Conservation (phyloP, 2,113 vertebrate species). For the Felis catus region DNA sequence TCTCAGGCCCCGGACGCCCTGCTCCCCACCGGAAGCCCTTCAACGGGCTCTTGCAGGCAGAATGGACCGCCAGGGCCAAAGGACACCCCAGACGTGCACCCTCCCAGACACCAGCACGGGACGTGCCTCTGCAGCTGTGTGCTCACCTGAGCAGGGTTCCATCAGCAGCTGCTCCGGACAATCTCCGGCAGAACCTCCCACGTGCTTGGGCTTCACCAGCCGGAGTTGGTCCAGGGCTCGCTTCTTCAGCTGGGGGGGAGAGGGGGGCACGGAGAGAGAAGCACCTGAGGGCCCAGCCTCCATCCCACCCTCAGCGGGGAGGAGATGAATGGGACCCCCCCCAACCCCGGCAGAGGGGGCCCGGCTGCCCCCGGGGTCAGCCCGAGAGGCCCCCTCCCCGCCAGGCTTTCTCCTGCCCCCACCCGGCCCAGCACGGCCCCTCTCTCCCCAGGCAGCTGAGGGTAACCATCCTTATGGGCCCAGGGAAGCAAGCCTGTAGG, state of each 20-base stretch:
- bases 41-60: background rate
- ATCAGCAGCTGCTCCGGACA: conserved; percentile 74
- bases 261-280: background rate
- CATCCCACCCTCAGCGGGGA: background rate
- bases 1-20: background rate
- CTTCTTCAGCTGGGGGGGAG: conserved; percentile 83
- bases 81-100: background rate
- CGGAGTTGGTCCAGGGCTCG: conserved; percentile 83
- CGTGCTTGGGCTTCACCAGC: conserved; percentile 81
- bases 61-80: background rate
- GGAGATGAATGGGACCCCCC: rapidly evolving
- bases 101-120: rapidly evolving
- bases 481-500: background rate
- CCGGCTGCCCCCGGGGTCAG: background rate
- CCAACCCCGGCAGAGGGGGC: background rate
- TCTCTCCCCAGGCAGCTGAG: background rate
- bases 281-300: background rate
- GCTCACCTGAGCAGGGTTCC: conserved; percentile 82
- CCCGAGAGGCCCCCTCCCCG: background rate
- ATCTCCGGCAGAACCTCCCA: conserved; percentile 47
- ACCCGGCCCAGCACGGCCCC: no score
- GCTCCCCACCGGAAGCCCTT: background rate
- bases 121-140: rapidly evolving
- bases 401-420: rapidly evolving
- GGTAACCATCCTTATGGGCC: background rate